Base-by-base conservation (phyloP, 2,888 invertebrate genomes). In the Melanotus villosus region DNA sequence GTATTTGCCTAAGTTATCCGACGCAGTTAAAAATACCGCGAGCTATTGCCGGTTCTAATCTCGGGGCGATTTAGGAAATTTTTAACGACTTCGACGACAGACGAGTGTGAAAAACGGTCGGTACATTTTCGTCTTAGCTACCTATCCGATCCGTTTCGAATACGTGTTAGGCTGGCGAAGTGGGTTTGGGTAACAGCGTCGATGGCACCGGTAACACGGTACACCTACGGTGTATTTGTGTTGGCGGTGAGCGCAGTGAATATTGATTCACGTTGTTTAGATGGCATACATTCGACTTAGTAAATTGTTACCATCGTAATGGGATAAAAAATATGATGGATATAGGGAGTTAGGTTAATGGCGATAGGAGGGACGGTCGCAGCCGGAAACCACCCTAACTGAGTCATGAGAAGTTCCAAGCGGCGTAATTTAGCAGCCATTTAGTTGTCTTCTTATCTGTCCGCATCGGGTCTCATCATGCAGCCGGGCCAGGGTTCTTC, bases 331-430 rank as follows among this genome's bases (percentile, higher is more conserved):
- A 45, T 59, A 59, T 62, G 62, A 50, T 50, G 47, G 23, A 50
- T 50, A 30, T 32, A 52, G 23, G 34, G 21, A 50, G 45, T 50
- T 50, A 50, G 21, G 50, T 47, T 62, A 47, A 62, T 62, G 36
- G 47, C 47, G 50, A 50, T 59, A 41, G 34, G 52, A 52, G 52
- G 52, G 32, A 52, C 52, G 62, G 71, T 66, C 67, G 66, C 65
- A 68, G 65, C 71, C 65, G 65, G 76, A 77, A 73, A 69, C 72
- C 70, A 77, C 65, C 74, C 72, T 75, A 74, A 74, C 73, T 75
- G 74, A 75, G 76, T 79, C 78, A 77, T 77, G 78, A 78, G 78
- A 80, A 78, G 78, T 71, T 73, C 60, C 58, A 70, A 62, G 62
- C 64, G 45, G 65, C 62, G 71, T 73, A 73, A 73, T 73, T 69